These are phyloP conservation scores for Bombus sylvicola DNA, from an alignment of 1,140 invertebrate species.

Conservation along the genomic window DNA sequence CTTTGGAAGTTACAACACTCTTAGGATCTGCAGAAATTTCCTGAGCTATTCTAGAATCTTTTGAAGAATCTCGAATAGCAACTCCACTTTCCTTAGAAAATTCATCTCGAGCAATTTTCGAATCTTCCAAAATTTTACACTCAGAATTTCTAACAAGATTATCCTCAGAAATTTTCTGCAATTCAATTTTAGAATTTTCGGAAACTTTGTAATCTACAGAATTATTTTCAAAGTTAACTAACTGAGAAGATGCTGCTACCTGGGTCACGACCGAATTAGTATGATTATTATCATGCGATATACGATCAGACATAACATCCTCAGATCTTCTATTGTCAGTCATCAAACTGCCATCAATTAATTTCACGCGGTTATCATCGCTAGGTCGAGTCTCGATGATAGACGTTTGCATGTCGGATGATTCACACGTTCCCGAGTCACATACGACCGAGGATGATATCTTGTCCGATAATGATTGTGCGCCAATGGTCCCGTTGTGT, in stretches of 20 bases:
- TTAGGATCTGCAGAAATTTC: neutral
- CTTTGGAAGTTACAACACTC: neutral
- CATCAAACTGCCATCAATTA: constrained; percentile 31
- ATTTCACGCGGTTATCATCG: constrained; percentile 18
- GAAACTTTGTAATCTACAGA: too few species aligned
- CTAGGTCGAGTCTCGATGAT: neutral
- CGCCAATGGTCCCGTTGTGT: constrained; percentile 15
- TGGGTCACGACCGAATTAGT: constrained; percentile 14
- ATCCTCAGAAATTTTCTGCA: neutral
- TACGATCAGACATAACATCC: neutral
- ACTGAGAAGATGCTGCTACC: neutral
- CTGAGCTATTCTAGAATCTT: neutral
- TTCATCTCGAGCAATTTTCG: too few species aligned
- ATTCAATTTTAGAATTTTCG: neutral
- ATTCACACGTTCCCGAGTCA: constrained; percentile 22
- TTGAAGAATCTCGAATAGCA: neutral
- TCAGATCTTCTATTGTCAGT: neutral
- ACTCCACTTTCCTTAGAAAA: neutral
- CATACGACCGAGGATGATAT: constrained; percentile 12
- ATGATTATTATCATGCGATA: neutral
- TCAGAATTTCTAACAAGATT: neutral
- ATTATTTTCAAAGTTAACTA: neutral
- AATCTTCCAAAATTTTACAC: neutral
- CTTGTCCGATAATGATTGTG: constrained; percentile 36
- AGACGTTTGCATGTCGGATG: constrained; percentile 30